Evolutionary conservation across 2,113 vertebrate genomes (phyloP).

Genomic region (Rhinoderma darwinii): DNA sequence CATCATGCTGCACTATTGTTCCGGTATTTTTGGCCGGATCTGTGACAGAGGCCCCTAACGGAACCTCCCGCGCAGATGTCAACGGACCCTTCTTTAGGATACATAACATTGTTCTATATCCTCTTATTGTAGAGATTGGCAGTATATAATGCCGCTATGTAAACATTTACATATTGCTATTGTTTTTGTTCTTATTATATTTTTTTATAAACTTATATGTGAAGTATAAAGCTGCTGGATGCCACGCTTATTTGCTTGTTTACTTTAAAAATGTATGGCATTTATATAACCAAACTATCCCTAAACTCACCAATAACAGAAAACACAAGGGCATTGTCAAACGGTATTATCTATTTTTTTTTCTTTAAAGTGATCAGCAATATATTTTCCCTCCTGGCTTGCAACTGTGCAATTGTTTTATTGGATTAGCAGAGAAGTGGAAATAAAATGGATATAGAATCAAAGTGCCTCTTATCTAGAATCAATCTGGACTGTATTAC

Average conservation of each 20-base stretch:
- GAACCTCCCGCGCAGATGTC: too few species aligned
- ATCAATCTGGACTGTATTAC: slow-evolving; percentile 57
- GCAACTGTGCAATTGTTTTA: slow-evolving; percentile 56
- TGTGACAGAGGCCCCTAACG: too few species aligned
- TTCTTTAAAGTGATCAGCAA: slow-evolving; percentile 55
- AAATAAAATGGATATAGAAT: slow-evolving; percentile 57
- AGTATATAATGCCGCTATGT: too few species aligned
- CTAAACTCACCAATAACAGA: not conserved
- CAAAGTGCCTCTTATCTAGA: slow-evolving; percentile 58
- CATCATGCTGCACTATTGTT: too few species aligned
- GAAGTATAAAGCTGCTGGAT: not conserved
- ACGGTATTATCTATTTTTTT: slow-evolving; percentile 41
- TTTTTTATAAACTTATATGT: not conserved
- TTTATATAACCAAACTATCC: not conserved
- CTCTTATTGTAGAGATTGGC: too few species aligned
- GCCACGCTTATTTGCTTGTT: not conserved
- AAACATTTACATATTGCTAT: too few species aligned
- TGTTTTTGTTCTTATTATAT: not conserved
- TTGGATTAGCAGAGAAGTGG: slow-evolving; percentile 56
- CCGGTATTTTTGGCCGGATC: too few species aligned
- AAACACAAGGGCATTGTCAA: slow-evolving; percentile 18
- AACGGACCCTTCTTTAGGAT: too few species aligned
- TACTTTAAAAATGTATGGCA: not conserved
- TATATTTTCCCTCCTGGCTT: slow-evolving; percentile 48
- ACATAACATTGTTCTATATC: too few species aligned